Evolutionary conservation across 2,888 invertebrate genomes (phyloP), one percentile per base, ranked within the genome.

Genomic region (Aleiodes alternator): DNA sequence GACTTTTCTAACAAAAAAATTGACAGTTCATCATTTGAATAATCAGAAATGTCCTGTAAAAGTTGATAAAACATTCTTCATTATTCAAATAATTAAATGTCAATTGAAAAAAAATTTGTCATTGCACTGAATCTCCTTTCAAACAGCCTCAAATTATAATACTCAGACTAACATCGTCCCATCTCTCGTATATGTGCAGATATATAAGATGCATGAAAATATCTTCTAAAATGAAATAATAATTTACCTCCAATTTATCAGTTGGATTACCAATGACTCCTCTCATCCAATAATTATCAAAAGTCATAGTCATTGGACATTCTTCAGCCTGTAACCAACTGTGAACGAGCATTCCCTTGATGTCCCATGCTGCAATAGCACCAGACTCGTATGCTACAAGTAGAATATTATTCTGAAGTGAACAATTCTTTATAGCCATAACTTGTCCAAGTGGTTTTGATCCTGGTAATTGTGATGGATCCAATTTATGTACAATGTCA

Each of bases 361-460:
- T 90, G 90, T 95, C 94, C 94, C 95, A 96, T 23, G 95, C 90
- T 12, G 93, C 89, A 69, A 95, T 90, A 87, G 94, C 92, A 0
- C 96, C 96, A 29, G 93, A 92, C 87, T 96, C 96, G 81, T 95
- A 96, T 57, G 94, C 94, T 12, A 92, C 94, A 69, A 96, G 88
- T 29, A 95, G 85, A 84, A 79, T 81, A 77, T 68, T 68, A 79
- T 90, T 90, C 79, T 92, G 92, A 11, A 89, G 90, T 83, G 86
- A 86, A 11, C 92, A 87, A 34, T 90, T 88, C 80, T 92, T 92
- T n/a, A 94, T 88, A 80, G 93, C 92, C 94, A 94, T 94, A 0
- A 93, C 90, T 82, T 92, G 92, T 64, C 94, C 94, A 1, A 93
- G 88, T 82, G 76, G 78, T 76, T 74, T 83, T 6, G 68, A 38